Evolutionary conservation across 2,888 invertebrate species (phyloP).

Genomic region (Drosophila paracracens): DNA sequence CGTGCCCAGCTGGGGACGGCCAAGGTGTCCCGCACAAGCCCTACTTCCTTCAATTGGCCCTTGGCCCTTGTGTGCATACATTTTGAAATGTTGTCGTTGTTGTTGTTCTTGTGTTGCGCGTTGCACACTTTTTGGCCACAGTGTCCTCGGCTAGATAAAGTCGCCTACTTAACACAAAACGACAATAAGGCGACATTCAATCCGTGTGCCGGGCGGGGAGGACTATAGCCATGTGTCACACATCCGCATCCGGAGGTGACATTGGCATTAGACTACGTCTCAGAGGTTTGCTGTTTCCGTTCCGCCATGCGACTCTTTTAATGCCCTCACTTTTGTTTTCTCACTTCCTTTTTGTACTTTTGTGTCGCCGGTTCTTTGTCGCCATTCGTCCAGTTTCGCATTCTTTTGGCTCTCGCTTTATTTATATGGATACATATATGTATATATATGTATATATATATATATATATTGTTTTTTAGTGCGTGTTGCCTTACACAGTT

Average conservation of each 20-base stretch:
- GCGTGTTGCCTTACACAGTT: conserved; percentile 17
- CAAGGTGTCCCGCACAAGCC: conserved; percentile 35
- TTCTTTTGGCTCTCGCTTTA: conserved; percentile 17
- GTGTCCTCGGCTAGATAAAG: conserved; percentile 73
- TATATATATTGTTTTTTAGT: conserved; percentile 5
- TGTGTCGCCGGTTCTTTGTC: conserved; percentile 30
- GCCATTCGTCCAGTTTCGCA: conserved; percentile 15
- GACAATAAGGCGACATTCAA: conserved; percentile 62
- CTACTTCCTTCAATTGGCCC: conserved; percentile 25
- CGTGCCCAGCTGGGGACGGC: conserved; percentile 55
- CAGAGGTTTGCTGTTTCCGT: conserved; percentile 67
- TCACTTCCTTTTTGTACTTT: conserved; percentile 20
- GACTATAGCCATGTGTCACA: conserved; percentile 67
- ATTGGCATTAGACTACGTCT: conserved; percentile 65
- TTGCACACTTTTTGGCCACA: conserved; percentile 59
- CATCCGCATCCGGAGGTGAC: conserved; percentile 70
- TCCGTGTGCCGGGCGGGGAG: not conserved
- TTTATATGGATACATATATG: not conserved
- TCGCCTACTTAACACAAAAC: conserved; percentile 73
- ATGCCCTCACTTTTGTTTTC: conserved; percentile 46
- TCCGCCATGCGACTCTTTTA: conserved; percentile 62
- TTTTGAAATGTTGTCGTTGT: conserved; percentile 42
- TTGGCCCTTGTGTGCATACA: conserved; percentile 56
- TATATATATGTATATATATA: not conserved
- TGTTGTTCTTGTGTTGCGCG: conserved; percentile 30